Percentiles rank a stretch among this genome's conserved stretches.
Conservation (phyloP, 1,140 invertebrate species). For the Platyscapa corneri region DNA sequence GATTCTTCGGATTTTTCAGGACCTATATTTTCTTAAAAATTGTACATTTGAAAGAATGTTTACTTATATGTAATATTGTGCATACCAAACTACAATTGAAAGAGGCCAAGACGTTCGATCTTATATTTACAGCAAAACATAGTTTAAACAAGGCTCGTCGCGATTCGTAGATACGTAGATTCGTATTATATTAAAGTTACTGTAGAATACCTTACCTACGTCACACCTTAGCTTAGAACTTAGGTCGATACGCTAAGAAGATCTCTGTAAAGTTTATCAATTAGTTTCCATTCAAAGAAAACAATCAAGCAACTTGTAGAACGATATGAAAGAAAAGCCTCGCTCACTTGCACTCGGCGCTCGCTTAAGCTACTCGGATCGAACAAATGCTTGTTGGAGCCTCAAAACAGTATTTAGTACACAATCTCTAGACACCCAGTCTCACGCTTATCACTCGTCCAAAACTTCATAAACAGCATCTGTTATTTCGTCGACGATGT, state of each 20-base stretch:
- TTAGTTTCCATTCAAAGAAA: background rate
- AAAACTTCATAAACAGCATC: slow-evolving; percentile 53
- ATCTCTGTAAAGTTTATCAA: background rate
- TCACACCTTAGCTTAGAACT: background rate
- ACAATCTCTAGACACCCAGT: background rate
- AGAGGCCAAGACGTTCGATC: no score
- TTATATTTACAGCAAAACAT: no score
- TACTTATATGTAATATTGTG: no score
- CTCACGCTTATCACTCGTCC: background rate
- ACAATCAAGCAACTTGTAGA: background rate
- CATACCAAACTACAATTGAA: no score
- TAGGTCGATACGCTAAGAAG: background rate
- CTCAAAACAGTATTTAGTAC: background rate
- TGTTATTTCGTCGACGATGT: slow-evolving; percentile 53
- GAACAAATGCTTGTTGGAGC: background rate
- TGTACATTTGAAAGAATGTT: no score
- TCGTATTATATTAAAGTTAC: background rate
- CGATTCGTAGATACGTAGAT: no score
- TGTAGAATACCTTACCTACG: background rate
- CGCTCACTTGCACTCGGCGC: no score
- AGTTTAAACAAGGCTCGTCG: no score
- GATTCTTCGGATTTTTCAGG: background rate
- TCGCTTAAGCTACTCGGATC: no score
- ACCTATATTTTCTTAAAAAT: no score
- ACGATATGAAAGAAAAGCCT: no score